phyloP scores from a whole-genome alignment of 2,888 invertebrate genomes.

The Ennomos quercinarius region DNA sequence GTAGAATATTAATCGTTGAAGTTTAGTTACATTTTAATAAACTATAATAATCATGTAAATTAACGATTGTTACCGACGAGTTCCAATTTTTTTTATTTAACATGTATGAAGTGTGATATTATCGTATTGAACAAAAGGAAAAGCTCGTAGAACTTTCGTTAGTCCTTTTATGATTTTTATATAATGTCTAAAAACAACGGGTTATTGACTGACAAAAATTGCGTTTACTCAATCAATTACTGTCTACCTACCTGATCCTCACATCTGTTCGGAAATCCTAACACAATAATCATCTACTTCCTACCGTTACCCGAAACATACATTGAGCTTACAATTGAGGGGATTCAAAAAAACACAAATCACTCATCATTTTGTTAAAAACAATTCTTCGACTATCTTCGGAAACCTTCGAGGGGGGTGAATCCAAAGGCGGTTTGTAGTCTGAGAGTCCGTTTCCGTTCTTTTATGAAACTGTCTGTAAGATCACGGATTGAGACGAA shows the following conservation, averaged over 20 bases:
- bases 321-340: slow-evolving; percentile 45
- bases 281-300: slow-evolving; percentile 76
- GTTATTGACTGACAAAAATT: slow-evolving; percentile 10
- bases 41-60: too few species aligned
- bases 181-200: too few species aligned
- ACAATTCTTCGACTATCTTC: slow-evolving; percentile 43
- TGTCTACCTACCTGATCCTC: slow-evolving; percentile 64
- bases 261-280: slow-evolving; percentile 77
- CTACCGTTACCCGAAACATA: slow-evolving; percentile 68
- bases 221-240: slow-evolving; percentile 43
- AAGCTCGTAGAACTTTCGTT: too few species aligned
- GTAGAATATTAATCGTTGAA: too few species aligned
- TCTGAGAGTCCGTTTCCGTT: slow-evolving; percentile 70
- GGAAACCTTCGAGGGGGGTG: slow-evolving; percentile 17
- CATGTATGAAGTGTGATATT: too few species aligned
- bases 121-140: too few species aligned
- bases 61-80: too few species aligned
- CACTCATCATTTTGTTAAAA: slow-evolving; percentile 71
- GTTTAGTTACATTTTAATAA: too few species aligned
- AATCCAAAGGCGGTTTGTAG: slow-evolving; percentile 67
- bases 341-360: slow-evolving; percentile 62
- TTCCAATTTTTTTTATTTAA: too few species aligned
- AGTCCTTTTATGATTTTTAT: too few species aligned
- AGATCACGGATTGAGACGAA: slow-evolving; percentile 29
- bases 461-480: slow-evolving; percentile 51